Conservation (phyloP, 1,140 invertebrate species). For the Pseudachorutes palmiensis region DNA sequence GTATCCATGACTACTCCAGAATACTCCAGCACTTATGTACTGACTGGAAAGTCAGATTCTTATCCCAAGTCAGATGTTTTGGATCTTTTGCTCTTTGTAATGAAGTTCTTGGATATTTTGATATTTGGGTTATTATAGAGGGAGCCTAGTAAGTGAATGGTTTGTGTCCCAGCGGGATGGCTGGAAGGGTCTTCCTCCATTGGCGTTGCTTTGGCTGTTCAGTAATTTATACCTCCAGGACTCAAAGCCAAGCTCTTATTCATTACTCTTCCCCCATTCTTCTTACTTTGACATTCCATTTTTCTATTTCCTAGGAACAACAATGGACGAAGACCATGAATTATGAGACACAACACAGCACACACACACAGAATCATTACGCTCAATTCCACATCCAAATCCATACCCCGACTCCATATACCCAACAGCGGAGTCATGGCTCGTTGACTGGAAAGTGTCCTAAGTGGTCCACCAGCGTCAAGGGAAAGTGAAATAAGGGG, state of each 20-base stretch:
- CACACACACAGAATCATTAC: too few species aligned
- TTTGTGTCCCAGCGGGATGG: not conserved
- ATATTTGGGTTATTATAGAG: not conserved
- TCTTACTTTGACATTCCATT: not conserved
- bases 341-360: not conserved
- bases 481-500: not conserved
- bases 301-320: not conserved
- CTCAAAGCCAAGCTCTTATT: too few species aligned
- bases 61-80: too few species aligned
- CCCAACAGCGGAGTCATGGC: too few species aligned
- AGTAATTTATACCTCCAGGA: not conserved
- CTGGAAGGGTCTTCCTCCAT: not conserved
- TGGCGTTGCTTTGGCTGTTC: not conserved
- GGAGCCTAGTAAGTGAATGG: not conserved
- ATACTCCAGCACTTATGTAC: not conserved
- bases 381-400: not conserved
- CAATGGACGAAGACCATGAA: not conserved
- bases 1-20: too few species aligned
- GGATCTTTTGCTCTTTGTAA: not conserved
- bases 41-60: not conserved
- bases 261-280: slow-evolving; percentile 1
- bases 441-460: too few species aligned
- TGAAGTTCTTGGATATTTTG: not conserved
- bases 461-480: not conserved
- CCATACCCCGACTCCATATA: too few species aligned